Percentiles rank a stretch among this genome's conserved stretches.
Conservation (phyloP, 2,113 vertebrate genomes). For the Catharus minimus region DNA sequence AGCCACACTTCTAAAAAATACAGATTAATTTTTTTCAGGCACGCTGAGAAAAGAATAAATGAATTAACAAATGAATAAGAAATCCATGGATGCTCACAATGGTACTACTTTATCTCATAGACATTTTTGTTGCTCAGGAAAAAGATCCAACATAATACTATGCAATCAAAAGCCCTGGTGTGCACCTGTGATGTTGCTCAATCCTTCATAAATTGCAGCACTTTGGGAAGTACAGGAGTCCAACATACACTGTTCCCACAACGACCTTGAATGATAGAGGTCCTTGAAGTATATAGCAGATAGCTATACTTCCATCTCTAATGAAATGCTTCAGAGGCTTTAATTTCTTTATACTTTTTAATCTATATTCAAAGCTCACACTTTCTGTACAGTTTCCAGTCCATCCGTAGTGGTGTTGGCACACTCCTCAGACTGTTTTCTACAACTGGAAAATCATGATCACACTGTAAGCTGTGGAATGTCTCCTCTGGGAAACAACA, state of each 20-base stretch:
- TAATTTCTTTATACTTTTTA: neutral
- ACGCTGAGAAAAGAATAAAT: neutral
- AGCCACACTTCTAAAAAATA: neutral
- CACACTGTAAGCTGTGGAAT: neutral
- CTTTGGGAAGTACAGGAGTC: neutral
- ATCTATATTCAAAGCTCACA: fast-evolving
- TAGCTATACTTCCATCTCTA: neutral
- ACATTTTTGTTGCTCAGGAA: neutral
- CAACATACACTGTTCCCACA: fast-evolving
- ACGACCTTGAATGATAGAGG: neutral
- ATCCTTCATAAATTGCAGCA: neutral
- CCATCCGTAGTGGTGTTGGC: neutral
- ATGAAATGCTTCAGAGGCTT: neutral
- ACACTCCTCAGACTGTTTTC: fast-evolving
- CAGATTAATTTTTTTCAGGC: neutral
- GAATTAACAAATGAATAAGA: neutral
- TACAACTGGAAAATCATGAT: neutral
- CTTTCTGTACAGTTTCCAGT: neutral
- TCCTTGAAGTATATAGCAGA: neutral
- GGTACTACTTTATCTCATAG: neutral
- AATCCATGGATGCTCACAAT: neutral
- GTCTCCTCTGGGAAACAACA: neutral
- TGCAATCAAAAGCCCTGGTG: neutral
- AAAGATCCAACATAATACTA: neutral
- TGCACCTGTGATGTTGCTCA: fast-evolving